phyloP scores from a whole-genome alignment of 1,140 invertebrate species.

The Drosophila triauraria region DNA sequence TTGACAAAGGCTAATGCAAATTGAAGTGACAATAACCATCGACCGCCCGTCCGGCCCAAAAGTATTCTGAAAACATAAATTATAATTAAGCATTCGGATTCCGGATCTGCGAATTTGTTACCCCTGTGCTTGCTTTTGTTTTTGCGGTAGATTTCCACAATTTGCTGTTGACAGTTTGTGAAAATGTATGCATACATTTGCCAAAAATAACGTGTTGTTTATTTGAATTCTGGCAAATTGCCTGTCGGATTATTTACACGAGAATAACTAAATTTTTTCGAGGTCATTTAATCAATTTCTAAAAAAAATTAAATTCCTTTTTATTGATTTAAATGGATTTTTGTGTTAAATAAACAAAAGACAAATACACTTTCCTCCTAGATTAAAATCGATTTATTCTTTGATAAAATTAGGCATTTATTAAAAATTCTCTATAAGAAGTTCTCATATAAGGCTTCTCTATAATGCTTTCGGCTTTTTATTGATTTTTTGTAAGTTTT shows the following conservation, averaged over 20 bases:
- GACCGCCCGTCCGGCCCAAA: neutral
- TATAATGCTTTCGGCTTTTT: no score
- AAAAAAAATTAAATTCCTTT: neutral
- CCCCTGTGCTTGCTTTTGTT: neutral
- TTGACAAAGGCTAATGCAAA: conserved; percentile 51
- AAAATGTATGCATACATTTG: conserved; percentile 35
- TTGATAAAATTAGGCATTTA: neutral
- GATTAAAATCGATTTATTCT: no score
- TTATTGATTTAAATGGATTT: no score
- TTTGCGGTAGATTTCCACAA: conserved; percentile 35
- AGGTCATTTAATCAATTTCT: no score
- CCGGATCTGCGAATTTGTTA: neutral
- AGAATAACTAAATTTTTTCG: neutral
- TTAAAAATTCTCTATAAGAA: neutral
- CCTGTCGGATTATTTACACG: conserved; percentile 15
- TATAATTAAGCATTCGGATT: conserved; percentile 38
- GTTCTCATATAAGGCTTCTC: neutral
- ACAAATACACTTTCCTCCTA: no score
- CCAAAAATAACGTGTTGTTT: conserved; percentile 16
- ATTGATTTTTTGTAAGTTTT: no score
- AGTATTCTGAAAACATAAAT: conserved; percentile 45
- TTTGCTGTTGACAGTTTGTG: conserved; percentile 57
- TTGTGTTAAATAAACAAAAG: neutral
- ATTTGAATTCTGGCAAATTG: conserved; percentile 15
- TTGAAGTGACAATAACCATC: conserved; percentile 42